These are phyloP conservation scores for Druceiella hillmani DNA, from an alignment of 2,888 invertebrate species.

Conservation along the genomic window DNA sequence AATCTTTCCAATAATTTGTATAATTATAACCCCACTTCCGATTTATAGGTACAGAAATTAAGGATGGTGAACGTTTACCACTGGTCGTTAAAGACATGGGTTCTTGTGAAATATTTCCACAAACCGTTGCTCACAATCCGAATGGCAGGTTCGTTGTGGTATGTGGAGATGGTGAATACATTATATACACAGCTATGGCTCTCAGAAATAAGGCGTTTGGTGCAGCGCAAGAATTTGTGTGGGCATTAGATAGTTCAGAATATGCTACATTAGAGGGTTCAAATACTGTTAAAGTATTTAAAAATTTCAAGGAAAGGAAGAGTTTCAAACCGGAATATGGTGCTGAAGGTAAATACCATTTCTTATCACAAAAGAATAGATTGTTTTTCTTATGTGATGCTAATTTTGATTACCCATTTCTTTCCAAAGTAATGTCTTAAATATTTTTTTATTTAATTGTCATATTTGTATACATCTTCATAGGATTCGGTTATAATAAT, in stretches of 20 bases:
- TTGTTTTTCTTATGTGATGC: neutral
- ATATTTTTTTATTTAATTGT: constrained; percentile 8
- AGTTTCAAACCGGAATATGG: constrained; percentile 96
- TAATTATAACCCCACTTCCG: neutral
- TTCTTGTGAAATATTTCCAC: constrained; percentile 98
- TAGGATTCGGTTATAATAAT: constrained; percentile 5
- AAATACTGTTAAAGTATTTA: constrained; percentile 88
- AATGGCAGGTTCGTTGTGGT: constrained; percentile 92
- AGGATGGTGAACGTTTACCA: constrained; percentile 90
- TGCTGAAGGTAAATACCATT: constrained; percentile 67
- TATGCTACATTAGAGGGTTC: constrained; percentile 86
- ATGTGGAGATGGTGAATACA: constrained; percentile 99
- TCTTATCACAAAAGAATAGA: neutral
- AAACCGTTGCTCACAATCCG: constrained; percentile 96
- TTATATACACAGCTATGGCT: constrained; percentile 99
- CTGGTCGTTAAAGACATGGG: constrained; percentile 98
- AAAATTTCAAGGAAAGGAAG: constrained; percentile 97
- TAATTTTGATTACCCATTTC: constrained; percentile 1
- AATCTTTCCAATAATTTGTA: constrained; percentile 1
- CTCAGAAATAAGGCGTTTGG: constrained; percentile 98
- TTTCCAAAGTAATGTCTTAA: constrained; percentile 4
- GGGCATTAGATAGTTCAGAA: constrained; percentile 95
- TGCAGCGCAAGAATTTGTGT: constrained; percentile 97
- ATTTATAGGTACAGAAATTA: constrained; percentile 57
- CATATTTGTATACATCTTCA: too few relatives aligned